phyloP scores from a whole-genome alignment of 2,797 vertebrate genomes.

The Anisognathus igniventris region DNA sequence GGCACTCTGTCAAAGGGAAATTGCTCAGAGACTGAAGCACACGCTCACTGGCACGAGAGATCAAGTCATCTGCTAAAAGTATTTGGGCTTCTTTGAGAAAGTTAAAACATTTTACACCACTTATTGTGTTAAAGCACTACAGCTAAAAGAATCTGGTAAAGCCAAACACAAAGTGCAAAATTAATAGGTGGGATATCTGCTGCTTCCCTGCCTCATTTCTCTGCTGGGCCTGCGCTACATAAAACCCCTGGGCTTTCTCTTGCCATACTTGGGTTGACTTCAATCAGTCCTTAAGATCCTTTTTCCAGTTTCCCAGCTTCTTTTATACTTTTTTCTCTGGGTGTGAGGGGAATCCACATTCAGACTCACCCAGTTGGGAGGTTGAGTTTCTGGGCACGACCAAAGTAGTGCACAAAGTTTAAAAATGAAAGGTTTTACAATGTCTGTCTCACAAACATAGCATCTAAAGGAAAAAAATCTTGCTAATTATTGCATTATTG shows the following conservation, averaged over 20 bases:
- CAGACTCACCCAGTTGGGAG: neutral
- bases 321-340: neutral
- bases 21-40: constrained; percentile 8
- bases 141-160: constrained; percentile 30
- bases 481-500: neutral
- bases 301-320: neutral
- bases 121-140: neutral
- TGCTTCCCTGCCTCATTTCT: neutral
- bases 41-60: neutral
- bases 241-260: neutral
- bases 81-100: constrained; percentile 23
- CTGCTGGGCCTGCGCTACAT: neutral
- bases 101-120: constrained; percentile 9
- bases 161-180: constrained; percentile 9
- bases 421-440: neutral
- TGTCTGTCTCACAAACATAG: neutral
- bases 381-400: neutral
- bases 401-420: neutral
- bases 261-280: neutral
- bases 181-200: constrained; percentile 24
- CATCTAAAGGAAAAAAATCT: neutral
- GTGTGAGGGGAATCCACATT: neutral
- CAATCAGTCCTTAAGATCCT: neutral
- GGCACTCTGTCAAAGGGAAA: constrained; percentile 56
- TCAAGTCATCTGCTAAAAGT: constrained; percentile 41